A percentile compares a stretch with the other conserved stretches of the same genome.
These are phyloP conservation scores for Junonia oenone DNA, from an alignment of 2,888 invertebrate genomes.

Conservation along the genomic window DNA sequence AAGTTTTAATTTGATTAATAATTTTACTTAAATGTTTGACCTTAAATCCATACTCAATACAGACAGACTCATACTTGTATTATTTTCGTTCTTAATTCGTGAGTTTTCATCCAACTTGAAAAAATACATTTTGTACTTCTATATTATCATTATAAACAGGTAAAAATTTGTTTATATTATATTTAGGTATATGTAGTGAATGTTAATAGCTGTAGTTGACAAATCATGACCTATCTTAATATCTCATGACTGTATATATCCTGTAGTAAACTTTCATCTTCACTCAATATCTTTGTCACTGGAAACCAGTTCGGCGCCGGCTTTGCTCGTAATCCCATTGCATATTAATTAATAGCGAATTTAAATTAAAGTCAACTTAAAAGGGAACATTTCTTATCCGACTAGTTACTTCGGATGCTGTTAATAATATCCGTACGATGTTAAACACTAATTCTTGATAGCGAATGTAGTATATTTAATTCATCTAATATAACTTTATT, in stretches of 20 bases:
- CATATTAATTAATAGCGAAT: slow-evolving; percentile 37
- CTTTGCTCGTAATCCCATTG: slow-evolving; percentile 29
- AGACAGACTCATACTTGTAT: no score
- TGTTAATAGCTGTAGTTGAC: no score
- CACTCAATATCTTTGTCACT: slow-evolving; percentile 15
- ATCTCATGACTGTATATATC: not conserved
- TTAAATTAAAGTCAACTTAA: slow-evolving; percentile 31
- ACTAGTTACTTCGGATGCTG: slow-evolving; percentile 11
- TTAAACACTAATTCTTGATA: slow-evolving; percentile 11
- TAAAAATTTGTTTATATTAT: no score
- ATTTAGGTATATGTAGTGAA: no score
- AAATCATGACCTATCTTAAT: not conserved
- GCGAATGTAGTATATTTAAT: not conserved
- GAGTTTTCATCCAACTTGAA: no score
- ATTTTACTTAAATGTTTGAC: no score
- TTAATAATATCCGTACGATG: slow-evolving; percentile 24
- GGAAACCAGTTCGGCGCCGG: slow-evolving; percentile 21
- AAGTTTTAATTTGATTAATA: no score
- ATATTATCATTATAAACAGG: no score
- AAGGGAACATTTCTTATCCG: slow-evolving; percentile 6
- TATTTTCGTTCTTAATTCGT: no score
- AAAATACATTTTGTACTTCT: no score
- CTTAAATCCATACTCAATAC: no score
- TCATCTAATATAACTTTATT: no score
- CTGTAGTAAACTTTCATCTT: slow-evolving; percentile 16